Evolutionary conservation across 1,140 invertebrate species (phyloP).

Genomic region (Cheumatopsyche charites): DNA sequence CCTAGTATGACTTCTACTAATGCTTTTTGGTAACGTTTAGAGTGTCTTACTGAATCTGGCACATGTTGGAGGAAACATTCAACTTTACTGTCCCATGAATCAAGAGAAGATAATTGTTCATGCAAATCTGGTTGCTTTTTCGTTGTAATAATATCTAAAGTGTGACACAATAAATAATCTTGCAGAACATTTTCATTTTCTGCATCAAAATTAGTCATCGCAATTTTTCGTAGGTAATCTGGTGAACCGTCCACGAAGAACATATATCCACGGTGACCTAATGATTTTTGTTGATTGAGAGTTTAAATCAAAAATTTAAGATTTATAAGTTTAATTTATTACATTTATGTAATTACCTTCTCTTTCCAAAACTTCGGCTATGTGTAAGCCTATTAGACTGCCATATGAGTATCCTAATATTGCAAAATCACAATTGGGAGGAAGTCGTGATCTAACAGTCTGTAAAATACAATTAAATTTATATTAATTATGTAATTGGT

Average conservation of each 20-base stretch:
- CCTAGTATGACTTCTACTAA: slow-evolving; percentile 62
- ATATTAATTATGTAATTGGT: background rate
- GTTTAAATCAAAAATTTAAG: no score
- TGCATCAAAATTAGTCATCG: slow-evolving; percentile 53
- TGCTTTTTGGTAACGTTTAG: slow-evolving; percentile 57
- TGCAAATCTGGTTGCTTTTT: slow-evolving; percentile 61
- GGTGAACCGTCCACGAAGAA: slow-evolving; percentile 67
- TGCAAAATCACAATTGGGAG: slow-evolving; percentile 66
- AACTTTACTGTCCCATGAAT: slow-evolving; percentile 61
- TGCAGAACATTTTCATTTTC: slow-evolving; percentile 62
- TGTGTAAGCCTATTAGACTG: slow-evolving; percentile 62
- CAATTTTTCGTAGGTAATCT: slow-evolving; percentile 61
- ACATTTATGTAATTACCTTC: slow-evolving; percentile 53
- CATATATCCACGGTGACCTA: slow-evolving; percentile 62
- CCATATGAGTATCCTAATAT: slow-evolving; percentile 73
- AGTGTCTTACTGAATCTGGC: slow-evolving; percentile 57
- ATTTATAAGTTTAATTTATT: no score
- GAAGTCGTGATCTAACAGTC: slow-evolving; percentile 54
- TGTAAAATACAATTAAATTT: slow-evolving; percentile 47
- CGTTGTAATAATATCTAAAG: slow-evolving; percentile 61
- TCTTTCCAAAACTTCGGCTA: slow-evolving; percentile 63
- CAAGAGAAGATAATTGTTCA: slow-evolving; percentile 62
- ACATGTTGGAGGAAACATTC: slow-evolving; percentile 52
- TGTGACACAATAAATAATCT: slow-evolving; percentile 62
- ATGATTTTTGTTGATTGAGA: slow-evolving; percentile 19